Evolutionary conservation across 2,888 invertebrate species (phyloP).

Genomic region (Seira ritae): DNA sequence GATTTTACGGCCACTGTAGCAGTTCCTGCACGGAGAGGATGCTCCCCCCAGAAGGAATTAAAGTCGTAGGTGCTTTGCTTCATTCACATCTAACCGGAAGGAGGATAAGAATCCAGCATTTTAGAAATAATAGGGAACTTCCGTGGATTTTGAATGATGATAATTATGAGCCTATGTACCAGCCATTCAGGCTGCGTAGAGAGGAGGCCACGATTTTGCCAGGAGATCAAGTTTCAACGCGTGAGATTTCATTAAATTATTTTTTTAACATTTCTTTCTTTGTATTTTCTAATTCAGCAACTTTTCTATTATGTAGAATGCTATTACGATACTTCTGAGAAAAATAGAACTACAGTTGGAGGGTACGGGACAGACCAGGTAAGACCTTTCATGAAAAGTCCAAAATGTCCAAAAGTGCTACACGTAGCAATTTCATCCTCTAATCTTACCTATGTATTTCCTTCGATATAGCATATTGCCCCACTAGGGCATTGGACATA

Average conservation of each 20-base stretch:
- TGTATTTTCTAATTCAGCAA: slow-evolving; percentile 3
- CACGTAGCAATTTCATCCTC: not conserved
- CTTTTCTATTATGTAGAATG: too few species aligned
- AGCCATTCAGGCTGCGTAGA: not conserved
- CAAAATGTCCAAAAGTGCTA: not conserved
- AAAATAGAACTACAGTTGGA: slow-evolving; percentile 15
- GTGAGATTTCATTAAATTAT: not conserved
- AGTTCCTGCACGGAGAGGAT: slow-evolving; percentile 8
- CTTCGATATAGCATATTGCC: too few species aligned
- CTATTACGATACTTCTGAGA: slow-evolving; percentile 18
- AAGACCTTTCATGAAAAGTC: slow-evolving; percentile 25
- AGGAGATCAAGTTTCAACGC: slow-evolving; percentile 8
- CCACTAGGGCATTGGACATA: too few species aligned
- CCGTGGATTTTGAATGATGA: slow-evolving; percentile 22
- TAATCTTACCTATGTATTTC: too few species aligned
- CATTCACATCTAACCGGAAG: slow-evolving; percentile 22
- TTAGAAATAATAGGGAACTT: slow-evolving; percentile 31
- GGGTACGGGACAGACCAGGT: slow-evolving; percentile 35
- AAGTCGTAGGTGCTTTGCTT: not conserved
- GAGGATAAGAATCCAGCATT: slow-evolving; percentile 13
- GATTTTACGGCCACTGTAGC: slow-evolving; percentile 32
- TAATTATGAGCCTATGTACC: slow-evolving; percentile 17
- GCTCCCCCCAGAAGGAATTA: slow-evolving; percentile 23
- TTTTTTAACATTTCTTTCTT: too few species aligned
- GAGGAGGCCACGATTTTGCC: slow-evolving; percentile 12